Percentiles rank a stretch among this genome's conserved stretches.
phyloP scores from a whole-genome alignment of 2,113 vertebrate genomes.

The Cisticola juncidis region DNA sequence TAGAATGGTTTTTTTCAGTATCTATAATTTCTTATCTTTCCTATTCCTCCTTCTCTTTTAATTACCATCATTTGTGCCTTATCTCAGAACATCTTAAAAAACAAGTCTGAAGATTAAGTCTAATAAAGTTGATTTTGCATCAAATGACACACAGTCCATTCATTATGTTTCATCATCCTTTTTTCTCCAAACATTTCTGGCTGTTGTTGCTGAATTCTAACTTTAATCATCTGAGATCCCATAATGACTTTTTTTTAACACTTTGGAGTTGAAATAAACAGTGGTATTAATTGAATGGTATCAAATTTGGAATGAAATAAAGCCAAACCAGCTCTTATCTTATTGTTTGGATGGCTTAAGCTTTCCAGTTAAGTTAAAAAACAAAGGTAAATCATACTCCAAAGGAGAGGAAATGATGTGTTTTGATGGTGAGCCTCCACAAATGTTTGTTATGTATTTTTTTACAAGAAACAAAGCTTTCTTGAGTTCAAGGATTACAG shows the following conservation, averaged over 20 bases:
- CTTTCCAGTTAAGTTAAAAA: neutral
- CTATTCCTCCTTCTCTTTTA: neutral
- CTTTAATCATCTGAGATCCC: neutral
- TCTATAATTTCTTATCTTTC: neutral
- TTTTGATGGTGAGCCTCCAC: neutral
- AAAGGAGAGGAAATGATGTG: neutral
- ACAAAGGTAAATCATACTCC: neutral
- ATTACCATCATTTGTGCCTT: neutral
- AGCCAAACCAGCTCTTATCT: neutral
- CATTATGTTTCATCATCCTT: neutral
- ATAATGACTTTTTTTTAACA: neutral
- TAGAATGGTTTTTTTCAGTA: neutral
- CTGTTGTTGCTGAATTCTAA: neutral
- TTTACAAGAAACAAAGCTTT: neutral
- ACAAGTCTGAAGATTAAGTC: neutral
- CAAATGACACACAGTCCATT: neutral
- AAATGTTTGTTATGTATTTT: neutral
- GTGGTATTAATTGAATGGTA: neutral
- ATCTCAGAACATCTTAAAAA: neutral
- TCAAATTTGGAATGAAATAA: neutral
- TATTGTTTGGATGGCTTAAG: neutral
- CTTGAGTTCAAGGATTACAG: neutral
- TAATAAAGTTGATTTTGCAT: neutral
- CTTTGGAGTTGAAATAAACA: neutral
- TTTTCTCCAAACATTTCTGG: neutral